Conservation (phyloP, 2,888 invertebrate species). For the Cosmia trapezina region DNA sequence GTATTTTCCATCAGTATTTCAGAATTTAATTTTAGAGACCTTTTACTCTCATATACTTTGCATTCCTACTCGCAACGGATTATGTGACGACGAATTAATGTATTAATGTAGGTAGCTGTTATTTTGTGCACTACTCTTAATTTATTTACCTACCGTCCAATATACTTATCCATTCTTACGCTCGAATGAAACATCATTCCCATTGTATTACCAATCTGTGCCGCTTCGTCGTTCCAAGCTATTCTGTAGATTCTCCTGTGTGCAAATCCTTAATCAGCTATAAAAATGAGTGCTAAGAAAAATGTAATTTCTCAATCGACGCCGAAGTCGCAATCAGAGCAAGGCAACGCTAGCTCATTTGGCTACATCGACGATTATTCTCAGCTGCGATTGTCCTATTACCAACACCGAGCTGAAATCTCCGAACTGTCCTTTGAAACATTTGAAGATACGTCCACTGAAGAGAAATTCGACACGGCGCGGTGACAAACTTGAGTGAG, state of each 20-base stretch:
- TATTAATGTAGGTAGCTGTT: conserved; percentile 41
- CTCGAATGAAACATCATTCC: background rate
- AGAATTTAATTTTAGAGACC: conserved; percentile 51
- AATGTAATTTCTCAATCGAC: conserved; percentile 29
- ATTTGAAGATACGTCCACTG: conserved; percentile 15
- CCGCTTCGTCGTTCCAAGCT: background rate
- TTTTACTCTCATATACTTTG: conserved; percentile 27
- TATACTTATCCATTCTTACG: too few species aligned
- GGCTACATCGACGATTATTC: conserved; percentile 80
- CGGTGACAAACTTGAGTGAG: conserved; percentile 60
- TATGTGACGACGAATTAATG: conserved; percentile 12
- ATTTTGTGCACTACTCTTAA: conserved; percentile 27
- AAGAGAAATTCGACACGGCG: conserved; percentile 48
- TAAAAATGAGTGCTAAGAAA: conserved; percentile 55
- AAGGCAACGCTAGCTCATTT: conserved; percentile 33
- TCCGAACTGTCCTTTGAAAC: conserved; percentile 2
- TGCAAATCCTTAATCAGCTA: background rate
- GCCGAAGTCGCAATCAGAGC: conserved; percentile 15
- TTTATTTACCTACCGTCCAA: conserved; percentile 7
- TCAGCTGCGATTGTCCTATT: conserved; percentile 79
- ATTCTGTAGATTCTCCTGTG: background rate
- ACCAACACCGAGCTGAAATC: conserved; percentile 62
- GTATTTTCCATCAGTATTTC: conserved; percentile 55
- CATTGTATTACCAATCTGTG: background rate
- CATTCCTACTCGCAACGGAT: conserved; percentile 29